Evolutionary conservation across 2,888 invertebrate genomes (phyloP).

Genomic region (Linyphia triangularis): DNA sequence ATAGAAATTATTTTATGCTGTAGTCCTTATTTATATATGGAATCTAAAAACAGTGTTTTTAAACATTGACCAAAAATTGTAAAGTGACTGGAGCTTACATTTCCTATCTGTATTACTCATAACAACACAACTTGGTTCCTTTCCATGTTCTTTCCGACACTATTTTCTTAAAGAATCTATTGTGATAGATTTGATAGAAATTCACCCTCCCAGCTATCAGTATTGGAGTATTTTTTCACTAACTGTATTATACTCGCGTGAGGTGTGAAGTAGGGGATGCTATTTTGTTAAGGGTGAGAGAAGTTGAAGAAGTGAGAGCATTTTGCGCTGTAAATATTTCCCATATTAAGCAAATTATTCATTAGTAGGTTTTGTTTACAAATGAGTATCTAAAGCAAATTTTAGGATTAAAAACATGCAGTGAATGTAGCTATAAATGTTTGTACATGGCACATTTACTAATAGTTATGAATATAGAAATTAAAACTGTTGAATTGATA

Average conservation of each 20-base stretch:
- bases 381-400: slow-evolving; percentile 53
- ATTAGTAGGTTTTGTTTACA: slow-evolving; percentile 66
- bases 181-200: slow-evolving; percentile 5
- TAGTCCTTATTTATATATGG: background rate
- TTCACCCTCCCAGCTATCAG: slow-evolving; percentile 26
- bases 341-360: slow-evolving; percentile 66
- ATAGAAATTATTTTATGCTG: background rate
- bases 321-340: slow-evolving; percentile 68
- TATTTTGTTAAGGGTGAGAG: slow-evolving; percentile 67
- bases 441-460: slow-evolving; percentile 60
- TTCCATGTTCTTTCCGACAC: background rate
- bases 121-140: background rate
- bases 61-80: slow-evolving; percentile 1
- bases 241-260: slow-evolving; percentile 56
- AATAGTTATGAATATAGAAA: slow-evolving; percentile 50
- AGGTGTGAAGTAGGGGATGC: slow-evolving; percentile 48
- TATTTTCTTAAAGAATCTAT: background rate
- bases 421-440: slow-evolving; percentile 67
- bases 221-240: slow-evolving; percentile 32
- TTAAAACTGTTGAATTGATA: slow-evolving; percentile 38
- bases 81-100: slow-evolving; percentile 41
- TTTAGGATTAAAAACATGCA: slow-evolving; percentile 45
- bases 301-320: slow-evolving; percentile 35
- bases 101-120: slow-evolving; percentile 1
- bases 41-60: background rate